Evolutionary conservation across 1,140 invertebrate genomes (phyloP), one percentile per base, ranked within the genome.

Genomic region (Magallana angulata): DNA sequence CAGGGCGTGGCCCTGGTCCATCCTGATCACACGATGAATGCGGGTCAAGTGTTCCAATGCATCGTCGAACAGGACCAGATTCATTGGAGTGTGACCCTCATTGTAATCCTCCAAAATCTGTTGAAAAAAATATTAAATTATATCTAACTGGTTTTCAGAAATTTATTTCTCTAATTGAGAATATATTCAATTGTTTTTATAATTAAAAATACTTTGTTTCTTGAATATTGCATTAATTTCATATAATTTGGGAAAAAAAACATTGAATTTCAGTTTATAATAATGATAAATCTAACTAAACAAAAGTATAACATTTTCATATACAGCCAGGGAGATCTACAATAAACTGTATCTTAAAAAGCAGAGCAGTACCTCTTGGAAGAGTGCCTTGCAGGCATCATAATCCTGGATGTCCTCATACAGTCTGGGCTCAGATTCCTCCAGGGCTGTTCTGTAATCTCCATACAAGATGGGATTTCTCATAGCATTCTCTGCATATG

Each of bases 351-450:
- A 48, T 48, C 36, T 48, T 48, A 48, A 48, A 48, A 48, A 48
- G 36, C 36, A 4, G 36, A 48, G 36, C 68, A 88, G 80, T 95
- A 97, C 97, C 96, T 98, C 97, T 95, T 97, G 96, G 91, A 98
- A 98, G 4, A 98, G 94, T 89, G 96, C 97, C 92, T 97, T 97
- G 7, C 97, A 96, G 0, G 97, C 97, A 89, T 98, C 97, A 92
- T 98, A 98, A 94, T 98, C 98, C 1, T 98, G 94, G 1, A 98
- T 94, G 94, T 98, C 98, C 94, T 98, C 98, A 92, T 99, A 99
- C 87, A 97, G 96, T 88, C 98, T 95, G 0, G 96, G 94, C 92
- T 97, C 97, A 0, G 96, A 96, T 91, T 97, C 97, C 82, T 97
- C 97, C 9, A 97, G 95, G 0, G 97, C 97, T 91, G 98, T 98